Evolutionary conservation across 2,888 invertebrate species (phyloP).

Genomic region (Eristalis arbustorum): DNA sequence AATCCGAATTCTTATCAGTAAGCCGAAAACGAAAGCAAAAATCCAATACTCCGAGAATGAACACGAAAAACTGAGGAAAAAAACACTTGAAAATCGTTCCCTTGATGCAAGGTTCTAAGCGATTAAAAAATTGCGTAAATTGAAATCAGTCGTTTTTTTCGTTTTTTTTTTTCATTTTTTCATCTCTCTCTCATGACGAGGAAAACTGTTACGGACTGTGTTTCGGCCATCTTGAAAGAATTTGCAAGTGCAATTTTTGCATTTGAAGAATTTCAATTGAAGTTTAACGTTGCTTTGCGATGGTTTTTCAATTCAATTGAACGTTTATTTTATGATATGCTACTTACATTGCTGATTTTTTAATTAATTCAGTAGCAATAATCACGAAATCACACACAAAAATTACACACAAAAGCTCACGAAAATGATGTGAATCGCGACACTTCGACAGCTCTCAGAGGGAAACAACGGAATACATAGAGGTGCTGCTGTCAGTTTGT

Average conservation of each 20-base stretch:
- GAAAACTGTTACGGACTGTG: conserved; percentile 78
- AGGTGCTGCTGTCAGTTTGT: conserved; percentile 68
- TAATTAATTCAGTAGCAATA: conserved; percentile 56
- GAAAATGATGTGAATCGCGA: conserved; percentile 65
- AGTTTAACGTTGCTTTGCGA: not conserved
- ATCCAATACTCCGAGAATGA: conserved; percentile 15
- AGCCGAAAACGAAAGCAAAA: conserved; percentile 7
- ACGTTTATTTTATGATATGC: conserved; percentile 5
- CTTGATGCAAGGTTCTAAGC: conserved; percentile 19
- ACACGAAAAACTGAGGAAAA: conserved; percentile 21
- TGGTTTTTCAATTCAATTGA: conserved; percentile 4
- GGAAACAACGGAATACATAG: conserved; percentile 69
- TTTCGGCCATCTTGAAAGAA: conserved; percentile 78
- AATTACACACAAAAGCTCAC: conserved; percentile 46
- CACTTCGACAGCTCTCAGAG: conserved; percentile 58
- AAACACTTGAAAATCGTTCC: not conserved
- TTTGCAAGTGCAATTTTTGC: conserved; percentile 68
- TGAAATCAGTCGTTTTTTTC: not conserved
- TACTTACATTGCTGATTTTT: conserved; percentile 59
- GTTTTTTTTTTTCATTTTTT: not conserved
- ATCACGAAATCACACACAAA: conserved; percentile 57
- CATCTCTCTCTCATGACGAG: not conserved
- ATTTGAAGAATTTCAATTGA: conserved; percentile 19
- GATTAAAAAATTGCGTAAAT: conserved; percentile 55
- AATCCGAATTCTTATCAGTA: conserved; percentile 14